Evolutionary conservation across 2,797 vertebrate species (phyloP).

Genomic region (Crenichthys baileyi): DNA sequence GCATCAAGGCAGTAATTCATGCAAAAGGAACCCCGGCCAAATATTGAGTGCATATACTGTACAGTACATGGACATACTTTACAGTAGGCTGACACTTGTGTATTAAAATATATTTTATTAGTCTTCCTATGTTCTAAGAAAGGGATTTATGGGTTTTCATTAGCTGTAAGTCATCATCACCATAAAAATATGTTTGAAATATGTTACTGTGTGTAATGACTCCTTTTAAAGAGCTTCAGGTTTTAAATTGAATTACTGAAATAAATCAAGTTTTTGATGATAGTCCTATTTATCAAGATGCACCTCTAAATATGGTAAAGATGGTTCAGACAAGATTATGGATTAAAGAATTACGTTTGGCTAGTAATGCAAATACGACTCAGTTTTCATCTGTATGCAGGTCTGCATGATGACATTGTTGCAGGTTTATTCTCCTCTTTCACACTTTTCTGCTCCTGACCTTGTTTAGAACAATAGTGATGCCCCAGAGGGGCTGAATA

Average conservation of each 20-base stretch:
- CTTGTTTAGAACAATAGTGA: conserved; percentile 50
- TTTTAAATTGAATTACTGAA: not conserved
- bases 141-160: not conserved
- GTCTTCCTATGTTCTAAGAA: not conserved
- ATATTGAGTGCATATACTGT: no score
- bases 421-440: conserved; percentile 43
- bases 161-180: not conserved
- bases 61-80: no score
- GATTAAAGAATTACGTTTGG: no score
- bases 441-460: conserved; percentile 47
- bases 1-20: no score
- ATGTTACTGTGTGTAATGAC: not conserved
- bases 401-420: not conserved
- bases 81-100: no score
- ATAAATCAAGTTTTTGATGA: not conserved
- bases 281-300: not conserved
- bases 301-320: not conserved
- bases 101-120: not conserved
- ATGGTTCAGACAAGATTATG: not conserved
- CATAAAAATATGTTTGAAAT: not conserved
- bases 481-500: conserved; percentile 31
- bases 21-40: no score
- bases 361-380: not conserved
- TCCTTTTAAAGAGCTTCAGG: not conserved
- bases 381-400: not conserved